Base-by-base conservation (phyloP, 1,140 invertebrate species). In the Lasioglossum baleicum region DNA sequence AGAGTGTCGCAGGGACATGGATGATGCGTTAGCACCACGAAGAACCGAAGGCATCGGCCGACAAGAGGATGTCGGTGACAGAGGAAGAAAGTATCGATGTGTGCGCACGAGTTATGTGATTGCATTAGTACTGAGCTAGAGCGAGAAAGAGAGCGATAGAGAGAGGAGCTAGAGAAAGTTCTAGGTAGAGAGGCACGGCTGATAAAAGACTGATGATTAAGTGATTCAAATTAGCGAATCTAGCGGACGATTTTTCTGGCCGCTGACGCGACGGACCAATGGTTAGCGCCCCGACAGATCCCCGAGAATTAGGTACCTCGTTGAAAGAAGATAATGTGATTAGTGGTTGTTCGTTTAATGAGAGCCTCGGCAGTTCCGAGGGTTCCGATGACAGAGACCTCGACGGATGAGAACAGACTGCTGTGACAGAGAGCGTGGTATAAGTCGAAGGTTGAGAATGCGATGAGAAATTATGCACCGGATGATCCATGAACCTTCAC, bases 401-500 rank as follows among this genome's bases (percentile, higher is more conserved):
- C 2, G 15, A 15, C 15, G 1, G 51, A 53, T 48, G 44, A 48
- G 2, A 20, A 53, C 51, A n/a, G 13, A 35, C 42, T 60, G 31
- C 17, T 11, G n/a, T 22, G 22, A 58, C 64, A n/a, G 48, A 26
- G n/a, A 75, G 26, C 40, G 44, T 11, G 44, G 13, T 63, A 40
- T 74, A 73, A 78, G 76, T 73, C 31, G 69, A 56, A 51, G 40
- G 53, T 73, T 80, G 44, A 70, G 10, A 53, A 60, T 74, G 71
- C 69, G 70, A 66, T 79, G 76, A 73, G 35, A 75, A 61, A 65
- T 80, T 80, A 80, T 67, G 17, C 61, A 42, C 72, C 72, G 63
- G 15, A 4, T 76, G 74, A 80, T 80, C 20, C 51, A 65, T 48
- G 75, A 82, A 81, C 80, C 68, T 77, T 60, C 48, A 44, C 44